Conservation (phyloP, 2,888 invertebrate species). For the Tetranychus piercei region DNA sequence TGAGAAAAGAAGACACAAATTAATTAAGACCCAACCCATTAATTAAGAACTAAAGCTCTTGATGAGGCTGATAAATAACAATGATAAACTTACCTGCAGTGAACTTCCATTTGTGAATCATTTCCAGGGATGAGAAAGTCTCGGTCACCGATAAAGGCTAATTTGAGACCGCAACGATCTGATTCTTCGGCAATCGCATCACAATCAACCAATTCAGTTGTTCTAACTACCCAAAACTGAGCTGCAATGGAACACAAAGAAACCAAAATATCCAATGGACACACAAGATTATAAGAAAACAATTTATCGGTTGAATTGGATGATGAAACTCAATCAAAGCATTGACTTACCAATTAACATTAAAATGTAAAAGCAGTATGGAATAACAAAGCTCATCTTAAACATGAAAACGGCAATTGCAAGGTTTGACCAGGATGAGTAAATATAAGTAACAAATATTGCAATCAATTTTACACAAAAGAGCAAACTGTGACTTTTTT, state of each 20-base stretch:
- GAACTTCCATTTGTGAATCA: slow-evolving; percentile 12
- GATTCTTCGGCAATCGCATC: not conserved
- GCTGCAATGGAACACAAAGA: not conserved
- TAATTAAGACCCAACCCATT: not conserved
- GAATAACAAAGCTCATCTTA: no score
- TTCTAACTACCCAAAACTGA: not conserved
- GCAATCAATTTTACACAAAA: no score
- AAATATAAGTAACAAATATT: no score
- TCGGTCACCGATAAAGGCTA: slow-evolving; percentile 13
- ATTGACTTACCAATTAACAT: no score
- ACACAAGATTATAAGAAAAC: not conserved
- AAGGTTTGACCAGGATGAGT: no score
- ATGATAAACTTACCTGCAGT: slow-evolving; percentile 12
- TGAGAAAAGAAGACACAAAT: not conserved
- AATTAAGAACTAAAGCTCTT: no score
- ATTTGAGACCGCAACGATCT: slow-evolving; percentile 9
- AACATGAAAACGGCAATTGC: no score
- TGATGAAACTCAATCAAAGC: not conserved
- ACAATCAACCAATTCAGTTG: not conserved
- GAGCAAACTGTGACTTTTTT: no score
- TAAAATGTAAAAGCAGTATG: no score
- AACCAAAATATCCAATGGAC: not conserved
- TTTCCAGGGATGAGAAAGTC: slow-evolving; percentile 12
- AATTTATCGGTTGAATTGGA: not conserved
- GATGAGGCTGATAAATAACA: not conserved